Evolutionary conservation across 2,113 vertebrate genomes (phyloP), one percentile per base, ranked within the genome.

Genomic region (Perca fluviatilis): DNA sequence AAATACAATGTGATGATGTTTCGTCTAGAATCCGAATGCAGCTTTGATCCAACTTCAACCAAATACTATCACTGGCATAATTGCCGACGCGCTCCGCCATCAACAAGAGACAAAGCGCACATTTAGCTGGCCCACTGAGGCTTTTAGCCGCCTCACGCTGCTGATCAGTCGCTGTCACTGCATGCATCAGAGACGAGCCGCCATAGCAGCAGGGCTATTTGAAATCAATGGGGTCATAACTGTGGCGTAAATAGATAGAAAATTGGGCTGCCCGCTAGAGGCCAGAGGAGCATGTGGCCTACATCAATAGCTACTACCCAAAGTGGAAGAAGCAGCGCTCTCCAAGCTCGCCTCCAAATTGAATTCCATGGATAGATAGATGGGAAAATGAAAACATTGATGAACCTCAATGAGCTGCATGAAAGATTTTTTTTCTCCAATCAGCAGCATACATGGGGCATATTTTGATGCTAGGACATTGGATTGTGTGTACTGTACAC

Each of bases 181-280:
- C 72, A 79, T 89, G 85, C 85, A 91, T 89, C 86, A 83, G 46
- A 88, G 86, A 92, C 86, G 88, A 88, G 86, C 80, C 82, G 74
- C 85, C 25, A 64, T 18, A 87, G 81, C 79, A 88, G 80, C 77
- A 18, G 84, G 82, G 74, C 84, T 84, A 85, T 90, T 86, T 89
- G 77, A 89, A 90, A 92, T 92, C 89, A 92, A 91, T 92, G 91
- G 78, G 92, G 86, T 91, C 91, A 90, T 89, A 90, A 88, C 88
- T 85, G 89, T 85, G 83, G 87, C 76, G 87, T 89, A 92, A 93
- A 92, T 89, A 91, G 91, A 90, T 80, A 85, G 92, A 92, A 91
- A 89, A 92, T 91, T 90, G 89, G 86, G 75, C 82, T 68, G 85
- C 74, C 84, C 73, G 66, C 83, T 77, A 33, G 85, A 84, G 89